Evolutionary conservation across 2,888 invertebrate genomes (phyloP).

Genomic region (Microctonus aethiopoides): DNA sequence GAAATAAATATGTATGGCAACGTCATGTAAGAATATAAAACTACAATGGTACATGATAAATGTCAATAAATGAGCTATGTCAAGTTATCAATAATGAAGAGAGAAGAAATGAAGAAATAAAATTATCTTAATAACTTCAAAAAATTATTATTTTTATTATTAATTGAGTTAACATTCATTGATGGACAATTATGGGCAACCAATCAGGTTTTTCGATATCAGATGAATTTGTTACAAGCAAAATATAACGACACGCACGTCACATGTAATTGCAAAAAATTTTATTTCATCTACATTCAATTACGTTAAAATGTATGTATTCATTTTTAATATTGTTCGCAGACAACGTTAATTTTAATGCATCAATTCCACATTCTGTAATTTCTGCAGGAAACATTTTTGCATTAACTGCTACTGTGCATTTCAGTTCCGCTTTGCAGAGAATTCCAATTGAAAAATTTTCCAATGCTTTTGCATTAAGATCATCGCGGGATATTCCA

Average conservation of each 20-base stretch:
- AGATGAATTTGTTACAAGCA: slow-evolving; percentile 60
- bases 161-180: slow-evolving; percentile 88
- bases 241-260: slow-evolving; percentile 83
- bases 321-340: slow-evolving; percentile 78
- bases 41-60: no score
- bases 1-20: no score
- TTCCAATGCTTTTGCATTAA: slow-evolving; percentile 66
- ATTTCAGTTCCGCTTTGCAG: slow-evolving; percentile 74
- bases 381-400: slow-evolving; percentile 85
- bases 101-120: no score
- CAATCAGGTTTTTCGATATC: slow-evolving; percentile 42
- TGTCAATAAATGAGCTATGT: no score
- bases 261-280: slow-evolving; percentile 96
- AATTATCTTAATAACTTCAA: no score
- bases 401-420: slow-evolving; percentile 76
- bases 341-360: slow-evolving; percentile 88
- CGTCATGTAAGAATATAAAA: no score
- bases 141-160: slow-evolving; percentile 76
- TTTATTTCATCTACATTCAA: slow-evolving; percentile 76
- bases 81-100: no score
- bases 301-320: slow-evolving; percentile 67
- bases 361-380: slow-evolving; percentile 89
- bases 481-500: slow-evolving; percentile 77
- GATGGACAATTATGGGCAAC: slow-evolving; percentile 74
- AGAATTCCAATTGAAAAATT: slow-evolving; percentile 72